Conservation (phyloP, 1,140 invertebrate genomes). For the Dufourea novaeangliae region DNA sequence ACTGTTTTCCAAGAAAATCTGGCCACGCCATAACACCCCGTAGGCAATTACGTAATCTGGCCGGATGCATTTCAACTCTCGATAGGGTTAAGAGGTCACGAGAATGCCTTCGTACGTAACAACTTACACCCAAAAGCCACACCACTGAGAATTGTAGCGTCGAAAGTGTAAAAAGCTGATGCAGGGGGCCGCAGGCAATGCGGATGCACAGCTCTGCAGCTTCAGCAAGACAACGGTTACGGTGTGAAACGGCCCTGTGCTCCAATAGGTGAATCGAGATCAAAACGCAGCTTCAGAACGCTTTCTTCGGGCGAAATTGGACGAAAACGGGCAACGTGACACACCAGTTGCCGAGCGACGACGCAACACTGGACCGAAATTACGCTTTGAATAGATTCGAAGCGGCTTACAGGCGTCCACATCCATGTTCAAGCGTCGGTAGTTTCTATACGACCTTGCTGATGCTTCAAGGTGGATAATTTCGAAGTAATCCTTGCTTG, state of each 20-base stretch:
- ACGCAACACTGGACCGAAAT: not conserved
- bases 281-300: not conserved
- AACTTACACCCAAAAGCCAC: no score
- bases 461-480: no score
- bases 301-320: not conserved
- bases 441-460: no score
- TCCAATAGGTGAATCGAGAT: not conserved
- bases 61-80: no score
- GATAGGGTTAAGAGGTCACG: no score
- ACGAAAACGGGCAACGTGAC: not conserved
- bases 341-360: not conserved
- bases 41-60: no score
- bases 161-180: conserved; percentile 24
- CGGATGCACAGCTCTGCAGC: conserved; percentile 2
- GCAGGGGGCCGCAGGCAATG: conserved; percentile 10
- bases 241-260: not conserved
- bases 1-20: no score
- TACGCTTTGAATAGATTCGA: not conserved
- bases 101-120: no score
- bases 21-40: no score
- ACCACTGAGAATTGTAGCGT: no score
- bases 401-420: not conserved
- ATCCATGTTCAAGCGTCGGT: no score
- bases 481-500: no score
- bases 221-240: conserved; percentile 2